Base-by-base conservation (phyloP, 2,888 invertebrate genomes). In the Ochropleura leucogaster region DNA sequence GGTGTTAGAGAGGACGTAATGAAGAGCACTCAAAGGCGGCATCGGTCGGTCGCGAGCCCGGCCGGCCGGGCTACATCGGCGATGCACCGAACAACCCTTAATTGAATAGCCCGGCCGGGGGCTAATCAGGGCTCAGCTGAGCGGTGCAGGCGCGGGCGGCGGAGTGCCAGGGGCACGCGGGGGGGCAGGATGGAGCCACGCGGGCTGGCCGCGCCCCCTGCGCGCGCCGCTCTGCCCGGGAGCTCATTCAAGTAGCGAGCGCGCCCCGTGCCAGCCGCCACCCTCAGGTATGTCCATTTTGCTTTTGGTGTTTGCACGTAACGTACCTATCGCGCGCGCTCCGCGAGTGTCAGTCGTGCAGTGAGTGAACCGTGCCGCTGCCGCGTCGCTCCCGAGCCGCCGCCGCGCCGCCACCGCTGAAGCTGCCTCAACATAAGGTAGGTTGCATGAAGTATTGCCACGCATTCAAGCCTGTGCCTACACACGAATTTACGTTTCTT, bases 141-240 rank as follows among this genome's bases (percentile, higher is more conserved):
- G 94, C 93, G 93, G 93, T 92, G 93, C 92, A 92, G 89, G 91
- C 89, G 88, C 89, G 91, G 88, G 90, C 68, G 71, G 71, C 68
- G 76, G 51, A 74, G 9, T 83, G 85, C 90, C 91, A 91, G 90
- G 84, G 87, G 74, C 44, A 67, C 51, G 46, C 49, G 91, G 91
- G 93, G 84, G 85, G 84, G 88, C 89, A 90, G 87, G 89, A 94
- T 91, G 96, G 96, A 96, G 96, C 95, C 96, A 95, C 96, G 96
- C 96, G 94, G 96, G 94, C 96, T 96, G 91, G 96, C 95, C 97
- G 97, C 97, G 97, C 97, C 96, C 96, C 96, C 95, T 95, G 96
- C 96, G 96, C 97, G 97, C 96, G 97, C 97, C 97, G 97, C 94
- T 86, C 93, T 95, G 97, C 96, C 92, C 90, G 90, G 93, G 90